Conservation (phyloP, 2,888 invertebrate species). For the Yponomeuta evonymella region DNA sequence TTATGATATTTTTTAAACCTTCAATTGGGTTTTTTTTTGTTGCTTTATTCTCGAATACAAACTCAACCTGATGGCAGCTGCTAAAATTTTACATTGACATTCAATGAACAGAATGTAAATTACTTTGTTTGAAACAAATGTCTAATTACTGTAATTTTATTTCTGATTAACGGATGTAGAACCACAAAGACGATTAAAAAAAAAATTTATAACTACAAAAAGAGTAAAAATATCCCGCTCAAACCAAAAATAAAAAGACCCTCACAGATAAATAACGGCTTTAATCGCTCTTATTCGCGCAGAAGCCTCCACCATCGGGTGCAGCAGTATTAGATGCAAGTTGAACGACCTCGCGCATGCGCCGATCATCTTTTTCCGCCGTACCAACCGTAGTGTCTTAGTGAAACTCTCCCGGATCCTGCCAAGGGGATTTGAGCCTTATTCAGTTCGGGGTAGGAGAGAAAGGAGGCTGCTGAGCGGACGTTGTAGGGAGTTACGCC, state of each 20-base stretch:
- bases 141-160: too few species aligned
- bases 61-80: too few species aligned
- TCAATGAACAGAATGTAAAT: too few species aligned
- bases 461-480: slow-evolving; percentile 21
- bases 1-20: too few species aligned
- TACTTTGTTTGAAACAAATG: too few species aligned
- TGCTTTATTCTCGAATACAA: too few species aligned
- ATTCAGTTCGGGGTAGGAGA: slow-evolving; percentile 52
- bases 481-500: slow-evolving; percentile 24
- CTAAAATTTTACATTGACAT: too few species aligned
- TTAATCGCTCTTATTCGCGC: background rate
- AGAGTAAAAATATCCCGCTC: background rate
- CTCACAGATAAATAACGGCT: background rate
- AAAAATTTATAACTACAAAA: too few species aligned
- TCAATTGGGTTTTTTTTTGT: too few species aligned
- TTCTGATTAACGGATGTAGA: too few species aligned
- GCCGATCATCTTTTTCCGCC: slow-evolving; percentile 45
- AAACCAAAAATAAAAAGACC: background rate
- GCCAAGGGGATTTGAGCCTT: slow-evolving; percentile 57
- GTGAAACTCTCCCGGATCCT: slow-evolving; percentile 59
- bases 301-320: background rate
- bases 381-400: slow-evolving; percentile 62
- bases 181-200: too few species aligned
- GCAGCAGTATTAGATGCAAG: slow-evolving; percentile 56
- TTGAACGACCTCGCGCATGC: slow-evolving; percentile 63